These are phyloP conservation scores for Cyclura pinguis DNA, from an alignment of 2,797 vertebrate genomes.

Conservation along the genomic window DNA sequence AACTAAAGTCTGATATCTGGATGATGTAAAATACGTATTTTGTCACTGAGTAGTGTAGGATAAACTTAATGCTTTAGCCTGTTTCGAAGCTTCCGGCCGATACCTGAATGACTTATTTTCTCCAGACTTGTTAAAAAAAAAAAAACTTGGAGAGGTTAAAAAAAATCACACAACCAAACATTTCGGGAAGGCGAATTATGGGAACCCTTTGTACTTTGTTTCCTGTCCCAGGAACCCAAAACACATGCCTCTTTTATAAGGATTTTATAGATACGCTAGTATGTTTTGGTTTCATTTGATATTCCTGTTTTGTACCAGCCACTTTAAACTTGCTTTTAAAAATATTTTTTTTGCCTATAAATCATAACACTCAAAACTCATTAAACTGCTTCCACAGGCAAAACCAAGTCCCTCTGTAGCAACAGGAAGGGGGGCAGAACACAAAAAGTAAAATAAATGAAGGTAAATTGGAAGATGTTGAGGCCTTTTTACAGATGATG, in stretches of 20 bases:
- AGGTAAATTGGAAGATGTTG: background rate
- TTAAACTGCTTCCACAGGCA: background rate
- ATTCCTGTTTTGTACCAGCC: background rate
- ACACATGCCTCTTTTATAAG: constrained; percentile 25
- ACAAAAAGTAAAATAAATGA: background rate
- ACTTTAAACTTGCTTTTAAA: constrained; percentile 12
- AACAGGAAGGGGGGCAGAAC: background rate
- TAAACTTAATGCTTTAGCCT: background rate
- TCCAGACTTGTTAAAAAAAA: constrained; percentile 12
- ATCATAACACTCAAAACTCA: constrained; percentile 11
- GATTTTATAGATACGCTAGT: constrained; percentile 21
- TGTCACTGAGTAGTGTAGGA: constrained; percentile 30
- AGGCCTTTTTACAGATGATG: background rate
- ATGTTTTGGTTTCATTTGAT: constrained; percentile 28
- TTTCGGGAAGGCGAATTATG: constrained; percentile 16
- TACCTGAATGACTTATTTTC: constrained; percentile 19
- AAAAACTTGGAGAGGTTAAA: constrained; percentile 36
- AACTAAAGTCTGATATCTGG: constrained; percentile 13
- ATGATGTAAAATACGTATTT: background rate
- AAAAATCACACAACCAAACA: background rate
- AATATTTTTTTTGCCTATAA: constrained; percentile 14
- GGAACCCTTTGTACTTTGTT: constrained; percentile 36
- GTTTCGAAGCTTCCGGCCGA: background rate
- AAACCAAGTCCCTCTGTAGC: background rate
- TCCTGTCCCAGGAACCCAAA: background rate